Evolutionary conservation across 2,797 vertebrate species (phyloP), one percentile per base, ranked within the genome.

Genomic region (Platyrinchus mystaceus): DNA sequence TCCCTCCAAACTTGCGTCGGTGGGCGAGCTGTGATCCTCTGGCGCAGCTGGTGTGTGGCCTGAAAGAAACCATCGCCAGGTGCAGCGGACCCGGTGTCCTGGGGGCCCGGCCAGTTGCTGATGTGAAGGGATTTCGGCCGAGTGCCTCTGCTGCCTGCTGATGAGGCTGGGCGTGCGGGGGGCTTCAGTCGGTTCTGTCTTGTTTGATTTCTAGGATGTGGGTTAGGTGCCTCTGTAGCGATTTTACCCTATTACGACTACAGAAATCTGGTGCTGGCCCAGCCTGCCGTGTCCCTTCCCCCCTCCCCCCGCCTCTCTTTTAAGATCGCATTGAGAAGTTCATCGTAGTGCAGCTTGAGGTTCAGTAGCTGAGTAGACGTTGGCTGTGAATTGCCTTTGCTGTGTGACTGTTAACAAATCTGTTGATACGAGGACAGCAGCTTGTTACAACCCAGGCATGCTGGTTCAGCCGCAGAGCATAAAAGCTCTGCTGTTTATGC

Each of bases 271-370:
- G 19, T 87, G 7, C 68, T 59, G 50, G 43, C 49, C 24, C 39
- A 47, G 44, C 26, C 22, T 53, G 13, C n/a, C 14, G 8, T 47
- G 41, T 55, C 9, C 5, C 17, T 47, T 22, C 16, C 46, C 9
- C 32, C 5, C 8, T 12, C 14, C 44, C 52, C 0, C 10, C 6
- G 5, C 3, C 4, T 13, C 27, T 5, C 10, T 17, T 49, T 59
- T 21, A 19, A 46, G 16, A 39, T 49, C 27, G 7, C 5, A 17
- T 5, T 4, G 34, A 74, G 37, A 34, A 18, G 32, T 63, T 75
- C 14, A 27, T 60, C 7, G 19, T 3, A 24, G 8, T 6, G 26
- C 27, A 50, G 52, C 10, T 36, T 23, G 62, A 4, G 1, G n/a
- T 46, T 60, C 56, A 34, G 0, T 21, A 68, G 83, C 49, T 55